These are phyloP conservation scores for Vanacampus margaritifer DNA, from an alignment of 2,113 vertebrate genomes.

Conservation along the genomic window DNA sequence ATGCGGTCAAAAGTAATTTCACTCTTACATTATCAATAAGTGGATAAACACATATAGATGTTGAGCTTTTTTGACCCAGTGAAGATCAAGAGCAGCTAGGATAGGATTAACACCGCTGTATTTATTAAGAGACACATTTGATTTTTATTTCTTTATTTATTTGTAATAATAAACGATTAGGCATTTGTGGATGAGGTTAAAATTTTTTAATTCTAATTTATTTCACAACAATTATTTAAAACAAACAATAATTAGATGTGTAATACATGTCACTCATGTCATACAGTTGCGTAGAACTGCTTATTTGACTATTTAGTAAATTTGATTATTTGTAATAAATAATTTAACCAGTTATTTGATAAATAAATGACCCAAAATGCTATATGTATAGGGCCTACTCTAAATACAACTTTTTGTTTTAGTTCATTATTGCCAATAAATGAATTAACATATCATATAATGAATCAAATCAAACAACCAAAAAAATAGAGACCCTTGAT, in stretches of 20 bases:
- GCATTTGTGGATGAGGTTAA: not conserved
- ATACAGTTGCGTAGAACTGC: too few species aligned
- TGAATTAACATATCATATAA: not conserved
- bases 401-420: too few species aligned
- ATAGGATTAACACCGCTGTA: not conserved
- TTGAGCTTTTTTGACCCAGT: not conserved
- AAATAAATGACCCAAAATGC: too few species aligned
- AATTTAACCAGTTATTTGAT: not conserved
- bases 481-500: not conserved
- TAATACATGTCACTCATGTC: too few species aligned
- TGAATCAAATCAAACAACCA: not conserved
- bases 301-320: too few species aligned
- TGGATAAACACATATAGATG: not conserved
- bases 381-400: too few species aligned
- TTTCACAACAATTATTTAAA: not conserved
- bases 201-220: not conserved
- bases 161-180: too few species aligned
- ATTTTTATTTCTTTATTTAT: not conserved
- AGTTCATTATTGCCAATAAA: not conserved
- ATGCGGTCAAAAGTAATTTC: conserved; percentile 70
- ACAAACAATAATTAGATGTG: not conserved
- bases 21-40: conserved; percentile 9
- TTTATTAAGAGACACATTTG: not conserved
- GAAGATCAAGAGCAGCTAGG: not conserved
- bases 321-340: not conserved